Evolutionary conservation across 2,888 invertebrate species (phyloP).

Genomic region (Opisthograptis luteolata): DNA sequence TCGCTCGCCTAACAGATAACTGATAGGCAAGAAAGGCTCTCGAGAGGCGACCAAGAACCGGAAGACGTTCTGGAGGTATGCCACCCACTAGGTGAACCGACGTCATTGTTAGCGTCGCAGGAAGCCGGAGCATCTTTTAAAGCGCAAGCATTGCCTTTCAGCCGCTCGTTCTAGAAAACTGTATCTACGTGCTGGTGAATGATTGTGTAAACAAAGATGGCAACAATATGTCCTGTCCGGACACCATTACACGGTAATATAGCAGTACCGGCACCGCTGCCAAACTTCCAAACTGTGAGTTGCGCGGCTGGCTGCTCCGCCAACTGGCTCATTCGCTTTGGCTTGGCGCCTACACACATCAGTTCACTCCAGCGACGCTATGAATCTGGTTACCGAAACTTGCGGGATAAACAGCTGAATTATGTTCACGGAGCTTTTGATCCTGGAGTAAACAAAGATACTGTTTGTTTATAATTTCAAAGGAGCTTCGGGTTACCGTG

Average conservation of each 20-base stretch:
- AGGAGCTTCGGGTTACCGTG: not conserved
- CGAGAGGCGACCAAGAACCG: too few species aligned
- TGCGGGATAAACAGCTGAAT: constrained; percentile 6
- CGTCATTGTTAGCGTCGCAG: too few species aligned
- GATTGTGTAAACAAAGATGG: too few species aligned
- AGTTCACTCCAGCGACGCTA: constrained; percentile 5
- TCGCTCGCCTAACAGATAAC: too few species aligned
- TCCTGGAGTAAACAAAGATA: not conserved
- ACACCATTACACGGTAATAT: constrained; percentile 6
- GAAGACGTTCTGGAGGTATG: too few species aligned
- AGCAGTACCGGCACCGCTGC: constrained; percentile 1
- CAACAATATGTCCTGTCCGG: not conserved
- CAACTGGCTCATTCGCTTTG: constrained; percentile 10
- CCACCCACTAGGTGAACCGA: too few species aligned
- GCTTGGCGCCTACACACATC: not conserved
- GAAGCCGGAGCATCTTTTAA: too few species aligned
- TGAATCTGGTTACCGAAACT: constrained; percentile 18
- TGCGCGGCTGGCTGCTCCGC: not conserved
- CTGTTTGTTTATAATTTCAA: constrained; percentile 3
- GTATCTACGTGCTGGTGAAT: too few species aligned
- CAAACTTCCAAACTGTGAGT: constrained; percentile 11
- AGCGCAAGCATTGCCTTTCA: too few species aligned
- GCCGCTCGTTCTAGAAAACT: too few species aligned
- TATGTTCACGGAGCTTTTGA: constrained; percentile 8
- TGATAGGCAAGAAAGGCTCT: too few species aligned